Evolutionary conservation across 2,888 invertebrate species (phyloP), one percentile per base, ranked within the genome.

Genomic region (Caenorhabditis afra): DNA sequence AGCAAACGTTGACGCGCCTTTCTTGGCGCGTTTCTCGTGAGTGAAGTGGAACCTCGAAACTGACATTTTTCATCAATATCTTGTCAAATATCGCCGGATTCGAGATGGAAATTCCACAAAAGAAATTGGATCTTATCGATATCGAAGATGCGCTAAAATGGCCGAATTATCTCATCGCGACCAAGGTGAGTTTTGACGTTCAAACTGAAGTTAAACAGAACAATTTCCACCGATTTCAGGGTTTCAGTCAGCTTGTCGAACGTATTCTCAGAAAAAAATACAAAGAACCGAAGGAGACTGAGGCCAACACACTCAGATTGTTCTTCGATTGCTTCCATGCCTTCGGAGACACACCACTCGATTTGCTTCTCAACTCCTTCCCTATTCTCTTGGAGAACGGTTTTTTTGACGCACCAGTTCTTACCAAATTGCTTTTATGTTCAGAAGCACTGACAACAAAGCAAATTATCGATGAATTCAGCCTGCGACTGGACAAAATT

Each of bases 301-400:
- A 64, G 7, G 29, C 29, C 4, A 29, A 29, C n/a, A n/a, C n/a
- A n/a, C n/a, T n/a, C n/a, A 53, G 23, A 11, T 23, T 65, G 7
- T 41, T 74, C 2, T 74, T 58, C 53, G 65, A 74, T 20, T 74
- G 74, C 14, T 58, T 65, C 18, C 50, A n/a, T 14, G 50, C 49
- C n/a, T 55, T 44, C 41, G 71, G 62, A 14, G 41, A 23, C 8
- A 12, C 57, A 20, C 49, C 62, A 0, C 35, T 49, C 1, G 50
- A 47, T 14, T 23, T 58, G 14, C 12, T 71, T 5, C 23, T 71
- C 20, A 55, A 71, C 29, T 3, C 45, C 8, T 18, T 71, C 1
- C 47, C 64, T 39, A 11, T n/a, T 20, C 45, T 70, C n/a, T 12
- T 50, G 1, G 23, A 20, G 4, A 44, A 16, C 44, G n/a, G 70